These are phyloP conservation scores for Lasioglossum pauxillum DNA, from an alignment of 2,888 invertebrate species.

Conservation along the genomic window DNA sequence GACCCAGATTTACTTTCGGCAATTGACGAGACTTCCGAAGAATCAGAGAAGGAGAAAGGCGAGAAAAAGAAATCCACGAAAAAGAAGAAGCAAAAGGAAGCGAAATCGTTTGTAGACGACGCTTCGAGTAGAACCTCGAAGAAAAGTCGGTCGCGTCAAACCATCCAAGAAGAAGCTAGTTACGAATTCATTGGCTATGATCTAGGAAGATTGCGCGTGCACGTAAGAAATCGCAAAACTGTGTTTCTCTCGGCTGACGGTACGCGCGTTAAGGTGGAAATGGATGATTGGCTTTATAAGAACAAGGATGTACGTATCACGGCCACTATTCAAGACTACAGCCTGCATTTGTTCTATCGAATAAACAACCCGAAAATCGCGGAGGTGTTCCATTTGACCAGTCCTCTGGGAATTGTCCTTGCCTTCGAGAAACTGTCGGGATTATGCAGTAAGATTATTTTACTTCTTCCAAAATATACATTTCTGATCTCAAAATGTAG, in stretches of 20 bases:
- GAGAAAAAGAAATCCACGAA: constrained; percentile 21
- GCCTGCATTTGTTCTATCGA: constrained; percentile 67
- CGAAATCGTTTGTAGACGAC: constrained; percentile 30
- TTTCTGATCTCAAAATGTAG: not conserved
- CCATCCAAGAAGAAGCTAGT: constrained; percentile 53
- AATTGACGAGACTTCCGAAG: not conserved
- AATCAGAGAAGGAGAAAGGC: constrained; percentile 8
- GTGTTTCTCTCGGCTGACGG: constrained; percentile 75
- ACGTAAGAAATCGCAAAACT: constrained; percentile 69
- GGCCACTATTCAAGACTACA: constrained; percentile 63
- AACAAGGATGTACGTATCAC: constrained; percentile 66
- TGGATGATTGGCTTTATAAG: constrained; percentile 74
- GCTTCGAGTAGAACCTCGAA: constrained; percentile 50
- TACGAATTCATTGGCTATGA: constrained; percentile 78
- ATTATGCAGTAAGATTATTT: not conserved
- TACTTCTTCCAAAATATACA: not conserved
- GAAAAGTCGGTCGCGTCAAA: constrained; percentile 46
- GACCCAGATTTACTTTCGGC: not conserved
- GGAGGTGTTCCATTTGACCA: constrained; percentile 76
- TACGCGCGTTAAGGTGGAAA: constrained; percentile 70
- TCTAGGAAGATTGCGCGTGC: constrained; percentile 73
- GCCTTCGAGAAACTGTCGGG: constrained; percentile 67
- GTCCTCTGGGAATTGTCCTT: constrained; percentile 71
- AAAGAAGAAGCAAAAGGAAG: constrained; percentile 32
- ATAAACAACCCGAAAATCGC: constrained; percentile 26